These are phyloP conservation scores for Lamellibrachia satsuma DNA, from an alignment of 2,888 invertebrate genomes.

Conservation along the genomic window DNA sequence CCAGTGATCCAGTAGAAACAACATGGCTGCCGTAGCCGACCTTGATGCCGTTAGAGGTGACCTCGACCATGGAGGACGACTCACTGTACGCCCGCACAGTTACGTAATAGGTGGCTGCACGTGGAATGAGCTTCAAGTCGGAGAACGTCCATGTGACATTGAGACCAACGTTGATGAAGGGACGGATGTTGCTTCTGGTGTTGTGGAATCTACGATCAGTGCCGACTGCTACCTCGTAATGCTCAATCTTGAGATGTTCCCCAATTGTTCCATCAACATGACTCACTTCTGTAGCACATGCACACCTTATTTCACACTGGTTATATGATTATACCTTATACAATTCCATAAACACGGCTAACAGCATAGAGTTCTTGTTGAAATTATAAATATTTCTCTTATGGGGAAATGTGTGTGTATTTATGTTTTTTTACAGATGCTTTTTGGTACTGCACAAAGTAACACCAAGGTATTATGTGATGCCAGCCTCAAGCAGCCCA, in stretches of 20 bases:
- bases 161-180: constrained; percentile 48
- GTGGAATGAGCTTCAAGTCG: constrained; percentile 43
- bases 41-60: constrained; percentile 49
- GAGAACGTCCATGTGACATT: constrained; percentile 47
- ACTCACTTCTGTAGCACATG: not conserved
- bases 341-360: too few species aligned
- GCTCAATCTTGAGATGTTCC: constrained; percentile 42
- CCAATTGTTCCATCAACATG: constrained; percentile 30
- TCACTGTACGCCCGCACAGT: constrained; percentile 48
- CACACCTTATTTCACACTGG: too few species aligned
- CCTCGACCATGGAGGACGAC: constrained; percentile 41
- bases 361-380: not conserved
- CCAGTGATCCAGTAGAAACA: not conserved
- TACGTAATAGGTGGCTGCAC: constrained; percentile 45
- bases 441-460: too few species aligned
- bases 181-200: constrained; percentile 47
- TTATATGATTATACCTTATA: too few species aligned
- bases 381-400: too few species aligned
- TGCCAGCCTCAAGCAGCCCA: too few species aligned
- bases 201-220: constrained; percentile 48
- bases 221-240: constrained; percentile 50
- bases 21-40: constrained; percentile 38
- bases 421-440: too few species aligned
- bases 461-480: too few species aligned
- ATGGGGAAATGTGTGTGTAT: too few species aligned